A percentile compares a stretch with the other conserved stretches of the same genome.
phyloP scores from a whole-genome alignment of 2,888 invertebrate species.

The Apodemia hepburni region DNA sequence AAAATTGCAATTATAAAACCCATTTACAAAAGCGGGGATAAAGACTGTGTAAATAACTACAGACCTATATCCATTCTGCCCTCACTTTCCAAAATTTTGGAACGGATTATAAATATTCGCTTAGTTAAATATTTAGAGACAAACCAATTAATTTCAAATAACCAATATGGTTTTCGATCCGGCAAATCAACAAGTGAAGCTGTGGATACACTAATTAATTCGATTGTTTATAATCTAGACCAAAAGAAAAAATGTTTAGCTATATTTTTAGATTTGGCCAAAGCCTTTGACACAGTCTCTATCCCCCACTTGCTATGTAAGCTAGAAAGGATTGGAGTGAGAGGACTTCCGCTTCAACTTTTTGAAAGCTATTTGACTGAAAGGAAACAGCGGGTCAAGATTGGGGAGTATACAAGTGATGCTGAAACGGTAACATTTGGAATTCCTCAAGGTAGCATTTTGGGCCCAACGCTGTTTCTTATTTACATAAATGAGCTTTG shows the following conservation, averaged over 20 bases:
- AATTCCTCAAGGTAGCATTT: neutral
- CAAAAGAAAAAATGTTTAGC: neutral
- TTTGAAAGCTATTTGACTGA: slow-evolving; percentile 2
- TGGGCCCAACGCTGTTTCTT: neutral
- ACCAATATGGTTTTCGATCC: slow-evolving; percentile 1
- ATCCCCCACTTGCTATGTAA: slow-evolving; percentile 38
- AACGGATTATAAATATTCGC: slow-evolving; percentile 11
- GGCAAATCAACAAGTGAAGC: neutral
- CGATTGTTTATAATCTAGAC: neutral
- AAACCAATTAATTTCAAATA: slow-evolving; percentile 25
- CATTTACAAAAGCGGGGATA: too few species aligned
- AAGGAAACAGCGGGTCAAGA: neutral
- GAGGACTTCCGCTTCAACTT: neutral
- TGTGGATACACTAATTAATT: neutral
- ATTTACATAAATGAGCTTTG: neutral
- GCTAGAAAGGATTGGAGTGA: slow-evolving; percentile 30
- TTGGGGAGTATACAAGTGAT: neutral
- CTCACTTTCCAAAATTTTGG: neutral
- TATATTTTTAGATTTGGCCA: slow-evolving; percentile 1
- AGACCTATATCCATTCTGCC: neutral
- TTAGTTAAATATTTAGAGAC: neutral
- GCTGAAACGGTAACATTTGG: neutral
- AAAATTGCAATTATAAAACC: too few species aligned
- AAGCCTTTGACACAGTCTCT: slow-evolving; percentile 8
- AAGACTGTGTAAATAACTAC: too few species aligned